A percentile compares a stretch with the other conserved stretches of the same genome.
Evolutionary conservation across 2,797 vertebrate species (phyloP).

Genomic region (Siniperca obscura): DNA sequence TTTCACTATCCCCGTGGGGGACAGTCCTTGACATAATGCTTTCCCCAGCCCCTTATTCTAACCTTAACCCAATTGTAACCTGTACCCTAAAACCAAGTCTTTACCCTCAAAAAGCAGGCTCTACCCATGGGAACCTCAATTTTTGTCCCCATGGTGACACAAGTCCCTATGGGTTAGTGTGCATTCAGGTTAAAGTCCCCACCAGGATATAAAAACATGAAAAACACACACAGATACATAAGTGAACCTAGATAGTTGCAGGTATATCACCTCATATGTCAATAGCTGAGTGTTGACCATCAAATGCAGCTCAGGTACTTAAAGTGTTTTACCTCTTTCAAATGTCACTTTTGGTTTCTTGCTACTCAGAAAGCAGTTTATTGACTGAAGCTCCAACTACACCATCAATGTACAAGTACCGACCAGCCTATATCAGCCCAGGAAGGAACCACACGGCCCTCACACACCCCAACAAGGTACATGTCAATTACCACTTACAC

Average conservation of each 20-base stretch:
- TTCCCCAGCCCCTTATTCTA: too few species aligned
- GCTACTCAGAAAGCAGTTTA: constrained; percentile 89
- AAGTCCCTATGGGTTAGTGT: too few species aligned
- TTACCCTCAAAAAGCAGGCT: too few species aligned
- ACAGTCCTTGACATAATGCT: too few species aligned
- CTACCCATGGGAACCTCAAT: too few species aligned
- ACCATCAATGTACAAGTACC: constrained; percentile 96
- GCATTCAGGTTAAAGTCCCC: too few species aligned
- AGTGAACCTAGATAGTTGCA: neutral
- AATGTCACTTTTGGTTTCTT: constrained; percentile 40
- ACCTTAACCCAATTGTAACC: too few species aligned
- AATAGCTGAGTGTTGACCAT: neutral
- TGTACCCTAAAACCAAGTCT: too few species aligned
- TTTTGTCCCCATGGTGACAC: too few species aligned
- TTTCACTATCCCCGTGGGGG: too few species aligned
- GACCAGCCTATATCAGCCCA: constrained; percentile 90
- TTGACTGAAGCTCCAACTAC: constrained; percentile 93
- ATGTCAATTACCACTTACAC: neutral
- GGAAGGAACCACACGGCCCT: constrained; percentile 89
- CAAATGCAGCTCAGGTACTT: neutral
- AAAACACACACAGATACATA: neutral
- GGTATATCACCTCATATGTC: neutral
- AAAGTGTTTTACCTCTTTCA: neutral
- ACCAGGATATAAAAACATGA: too few species aligned
- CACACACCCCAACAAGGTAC: constrained; percentile 85